A percentile compares a stretch with the other conserved stretches of the same genome.
phyloP scores from a whole-genome alignment of 2,797 vertebrate species.

The Naso thynnoides region DNA sequence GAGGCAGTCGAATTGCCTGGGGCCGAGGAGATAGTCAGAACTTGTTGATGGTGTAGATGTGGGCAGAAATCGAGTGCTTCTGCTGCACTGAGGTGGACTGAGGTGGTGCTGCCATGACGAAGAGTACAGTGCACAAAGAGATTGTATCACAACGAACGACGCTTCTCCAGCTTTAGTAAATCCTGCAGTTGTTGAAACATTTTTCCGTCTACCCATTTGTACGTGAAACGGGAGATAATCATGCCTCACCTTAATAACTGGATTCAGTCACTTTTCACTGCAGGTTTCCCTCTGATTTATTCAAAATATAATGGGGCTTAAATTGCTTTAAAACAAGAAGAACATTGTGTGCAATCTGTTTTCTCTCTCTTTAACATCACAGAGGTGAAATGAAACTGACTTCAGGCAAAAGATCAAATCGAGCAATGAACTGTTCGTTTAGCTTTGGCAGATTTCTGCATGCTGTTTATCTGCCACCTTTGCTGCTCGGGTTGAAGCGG shows the following conservation, averaged over 20 bases:
- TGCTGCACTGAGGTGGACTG: no score
- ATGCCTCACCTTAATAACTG: neutral
- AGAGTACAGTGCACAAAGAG: no score
- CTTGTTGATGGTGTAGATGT: no score
- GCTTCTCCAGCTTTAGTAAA: no score
- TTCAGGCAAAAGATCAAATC: neutral
- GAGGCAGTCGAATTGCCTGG: no score
- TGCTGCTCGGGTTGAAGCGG: constrained; percentile 15
- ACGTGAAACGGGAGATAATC: neutral
- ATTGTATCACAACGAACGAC: no score
- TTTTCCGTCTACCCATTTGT: no score
- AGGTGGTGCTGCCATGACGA: no score
- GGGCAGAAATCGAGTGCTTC: no score
- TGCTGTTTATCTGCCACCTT: constrained; percentile 30
- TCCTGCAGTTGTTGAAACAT: no score
- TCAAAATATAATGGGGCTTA: neutral
- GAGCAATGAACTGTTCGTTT: neutral
- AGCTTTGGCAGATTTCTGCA: neutral
- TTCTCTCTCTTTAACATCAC: constrained; percentile 6
- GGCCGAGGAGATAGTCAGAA: no score
- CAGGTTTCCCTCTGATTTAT: constrained; percentile 7
- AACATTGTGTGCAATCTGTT: neutral
- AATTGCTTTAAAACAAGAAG: constrained; percentile 6
- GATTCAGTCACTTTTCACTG: neutral
- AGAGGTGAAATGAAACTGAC: constrained; percentile 11